Evolutionary conservation across 2,888 invertebrate genomes (phyloP).

Genomic region (Orchestes rusci): DNA sequence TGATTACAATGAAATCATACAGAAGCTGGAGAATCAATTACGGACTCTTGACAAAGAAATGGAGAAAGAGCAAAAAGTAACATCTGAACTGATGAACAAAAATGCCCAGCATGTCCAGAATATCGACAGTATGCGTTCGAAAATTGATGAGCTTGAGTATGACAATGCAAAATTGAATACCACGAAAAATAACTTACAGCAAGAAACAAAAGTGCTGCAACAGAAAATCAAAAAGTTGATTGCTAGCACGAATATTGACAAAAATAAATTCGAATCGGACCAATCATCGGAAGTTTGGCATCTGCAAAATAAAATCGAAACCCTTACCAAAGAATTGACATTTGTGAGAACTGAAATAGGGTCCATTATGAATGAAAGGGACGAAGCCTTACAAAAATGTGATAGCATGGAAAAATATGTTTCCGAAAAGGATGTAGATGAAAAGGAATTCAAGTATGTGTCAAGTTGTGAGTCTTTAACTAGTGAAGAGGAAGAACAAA

Average conservation of each 20-base stretch:
- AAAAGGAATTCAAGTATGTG: too few relatives aligned
- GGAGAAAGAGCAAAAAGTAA: slow-evolving; percentile 33
- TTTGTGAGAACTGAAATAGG: slow-evolving; percentile 21
- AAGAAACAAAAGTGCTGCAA: slow-evolving; percentile 34
- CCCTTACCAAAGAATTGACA: slow-evolving; percentile 28
- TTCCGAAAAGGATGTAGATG: slow-evolving; percentile 28
- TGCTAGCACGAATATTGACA: slow-evolving; percentile 35
- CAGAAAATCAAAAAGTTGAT: slow-evolving; percentile 35
- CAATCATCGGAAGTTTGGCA: too few relatives aligned
- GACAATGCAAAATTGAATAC: slow-evolving; percentile 42
- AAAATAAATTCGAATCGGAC: slow-evolving; percentile 28
- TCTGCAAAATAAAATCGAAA: slow-evolving; percentile 24
- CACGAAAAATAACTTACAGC: too few relatives aligned
- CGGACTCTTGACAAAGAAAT: too few relatives aligned
- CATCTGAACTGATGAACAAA: slow-evolving; percentile 30
- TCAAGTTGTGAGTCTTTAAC: too few relatives aligned
- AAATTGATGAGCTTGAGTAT: slow-evolving; percentile 43
- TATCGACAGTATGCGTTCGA: slow-evolving; percentile 40
- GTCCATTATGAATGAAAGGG: slow-evolving; percentile 21
- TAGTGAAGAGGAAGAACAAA: slow-evolving; percentile 36
- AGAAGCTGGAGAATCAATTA: too few relatives aligned
- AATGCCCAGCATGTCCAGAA: slow-evolving; percentile 37
- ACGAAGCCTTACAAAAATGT: slow-evolving; percentile 30
- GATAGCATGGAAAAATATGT: slow-evolving; percentile 33
- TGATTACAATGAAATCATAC: too few relatives aligned